These are phyloP conservation scores for Rhadina sibilatrix DNA, from an alignment of 2,113 vertebrate species.

Conservation along the genomic window DNA sequence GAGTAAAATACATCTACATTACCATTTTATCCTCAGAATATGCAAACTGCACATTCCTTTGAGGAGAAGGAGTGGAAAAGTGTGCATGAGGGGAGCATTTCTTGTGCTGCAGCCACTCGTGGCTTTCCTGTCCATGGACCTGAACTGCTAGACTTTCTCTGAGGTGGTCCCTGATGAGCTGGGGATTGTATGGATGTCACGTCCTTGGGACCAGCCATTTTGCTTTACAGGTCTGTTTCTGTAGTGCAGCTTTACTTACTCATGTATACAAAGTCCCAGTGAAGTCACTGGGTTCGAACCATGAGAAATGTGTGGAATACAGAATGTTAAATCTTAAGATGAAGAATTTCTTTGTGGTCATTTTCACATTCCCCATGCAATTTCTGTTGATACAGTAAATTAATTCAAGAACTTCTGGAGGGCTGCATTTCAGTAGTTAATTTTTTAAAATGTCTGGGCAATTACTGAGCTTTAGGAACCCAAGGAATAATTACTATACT, in stretches of 20 bases:
- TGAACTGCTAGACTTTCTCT: not conserved
- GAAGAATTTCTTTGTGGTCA: not conserved
- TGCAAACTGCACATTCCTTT: not conserved
- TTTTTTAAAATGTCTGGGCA: not conserved
- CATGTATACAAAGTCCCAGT: not conserved
- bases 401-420: not conserved
- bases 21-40: not conserved
- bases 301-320: not conserved
- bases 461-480: not conserved
- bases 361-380: not conserved
- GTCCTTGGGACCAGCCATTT: not conserved
- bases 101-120: not conserved
- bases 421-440: not conserved
- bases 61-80: not conserved
- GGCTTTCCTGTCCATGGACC: not conserved
- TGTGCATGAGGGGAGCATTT: not conserved
- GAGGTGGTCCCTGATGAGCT: not conserved
- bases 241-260: not conserved
- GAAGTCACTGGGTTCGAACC: not conserved
- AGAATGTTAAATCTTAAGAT: not conserved
- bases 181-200: rapidly evolving
- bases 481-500: not conserved
- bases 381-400: not conserved
- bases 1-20: not conserved
- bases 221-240: not conserved